Evolutionary conservation across 2,113 vertebrate species (phyloP).

Genomic region (Rhombomys opimus): DNA sequence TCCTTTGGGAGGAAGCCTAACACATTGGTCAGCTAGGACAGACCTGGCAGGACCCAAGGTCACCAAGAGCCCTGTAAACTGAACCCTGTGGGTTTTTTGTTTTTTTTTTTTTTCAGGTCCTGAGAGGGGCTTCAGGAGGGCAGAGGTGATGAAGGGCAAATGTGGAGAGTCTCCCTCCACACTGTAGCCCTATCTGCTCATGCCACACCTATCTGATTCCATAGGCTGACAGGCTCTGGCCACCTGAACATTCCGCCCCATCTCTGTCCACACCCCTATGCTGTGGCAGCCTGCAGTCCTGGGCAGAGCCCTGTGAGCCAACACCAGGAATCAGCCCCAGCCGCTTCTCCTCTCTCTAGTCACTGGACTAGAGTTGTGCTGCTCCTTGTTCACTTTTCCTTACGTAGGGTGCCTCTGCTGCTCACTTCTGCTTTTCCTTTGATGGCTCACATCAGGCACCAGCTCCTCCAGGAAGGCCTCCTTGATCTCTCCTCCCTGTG

Average conservation of each 20-base stretch:
- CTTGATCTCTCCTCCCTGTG: not conserved
- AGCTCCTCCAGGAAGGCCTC: constrained; percentile 29
- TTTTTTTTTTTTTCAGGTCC: not conserved
- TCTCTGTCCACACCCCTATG: not conserved
- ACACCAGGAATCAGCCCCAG: not conserved
- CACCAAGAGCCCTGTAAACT: not conserved
- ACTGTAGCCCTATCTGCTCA: not conserved
- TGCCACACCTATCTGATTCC: not conserved
- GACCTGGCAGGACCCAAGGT: not conserved
- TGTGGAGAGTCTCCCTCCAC: not conserved
- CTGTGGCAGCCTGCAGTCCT: not conserved
- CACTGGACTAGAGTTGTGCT: not conserved
- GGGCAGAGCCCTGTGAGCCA: not conserved
- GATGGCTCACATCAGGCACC: not conserved
- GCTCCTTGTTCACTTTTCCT: not conserved
- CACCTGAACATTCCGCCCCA: not conserved
- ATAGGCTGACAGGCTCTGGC: not conserved
- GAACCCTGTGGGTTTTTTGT: not conserved
- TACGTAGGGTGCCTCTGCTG: not conserved
- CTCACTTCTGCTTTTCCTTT: not conserved
- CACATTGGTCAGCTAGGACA: not conserved
- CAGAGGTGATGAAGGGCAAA: too few relatives aligned
- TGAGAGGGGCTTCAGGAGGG: not conserved
- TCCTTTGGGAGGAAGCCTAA: not conserved
- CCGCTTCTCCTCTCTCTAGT: not conserved